A percentile compares a stretch with the other conserved stretches of the same genome.
Evolutionary conservation across 2,888 invertebrate species (phyloP).

Genomic region (Amblyteles armatorius): DNA sequence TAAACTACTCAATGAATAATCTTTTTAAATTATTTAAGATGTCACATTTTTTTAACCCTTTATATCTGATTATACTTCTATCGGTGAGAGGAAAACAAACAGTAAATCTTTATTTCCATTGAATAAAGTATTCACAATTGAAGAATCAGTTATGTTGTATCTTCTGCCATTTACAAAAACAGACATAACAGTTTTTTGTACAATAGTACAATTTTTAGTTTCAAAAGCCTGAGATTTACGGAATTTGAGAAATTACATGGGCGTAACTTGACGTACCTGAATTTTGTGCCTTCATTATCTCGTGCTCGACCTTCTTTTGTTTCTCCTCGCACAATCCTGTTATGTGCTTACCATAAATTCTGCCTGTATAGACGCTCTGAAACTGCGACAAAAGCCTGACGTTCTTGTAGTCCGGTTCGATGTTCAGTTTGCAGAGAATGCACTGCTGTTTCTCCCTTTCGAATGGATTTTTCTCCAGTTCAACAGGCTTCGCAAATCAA

Average conservation of each 20-base stretch:
- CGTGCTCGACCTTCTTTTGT: conserved; percentile 90
- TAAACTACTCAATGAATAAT: not conserved
- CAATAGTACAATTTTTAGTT: not conserved
- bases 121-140: not conserved
- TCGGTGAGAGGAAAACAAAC: not conserved
- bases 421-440: conserved; percentile 92
- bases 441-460: conserved; percentile 90
- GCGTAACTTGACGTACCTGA: conserved; percentile 85
- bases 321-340: conserved; percentile 96
- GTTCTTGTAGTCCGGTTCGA: conserved; percentile 96
- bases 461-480: conserved; percentile 89
- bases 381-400: conserved; percentile 96
- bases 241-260: not conserved
- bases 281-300: conserved; percentile 91
- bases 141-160: not conserved
- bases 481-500: conserved; percentile 74
- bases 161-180: not conserved
- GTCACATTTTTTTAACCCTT: too few species aligned
- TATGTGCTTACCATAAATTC: conserved; percentile 95
- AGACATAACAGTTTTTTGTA: not conserved
- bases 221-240: not conserved
- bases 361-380: conserved; percentile 97
- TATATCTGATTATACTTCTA: not conserved
- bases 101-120: not conserved
- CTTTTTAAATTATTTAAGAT: not conserved